These are phyloP conservation scores for Spilarctia lutea DNA, from an alignment of 2,888 invertebrate genomes.

Conservation along the genomic window DNA sequence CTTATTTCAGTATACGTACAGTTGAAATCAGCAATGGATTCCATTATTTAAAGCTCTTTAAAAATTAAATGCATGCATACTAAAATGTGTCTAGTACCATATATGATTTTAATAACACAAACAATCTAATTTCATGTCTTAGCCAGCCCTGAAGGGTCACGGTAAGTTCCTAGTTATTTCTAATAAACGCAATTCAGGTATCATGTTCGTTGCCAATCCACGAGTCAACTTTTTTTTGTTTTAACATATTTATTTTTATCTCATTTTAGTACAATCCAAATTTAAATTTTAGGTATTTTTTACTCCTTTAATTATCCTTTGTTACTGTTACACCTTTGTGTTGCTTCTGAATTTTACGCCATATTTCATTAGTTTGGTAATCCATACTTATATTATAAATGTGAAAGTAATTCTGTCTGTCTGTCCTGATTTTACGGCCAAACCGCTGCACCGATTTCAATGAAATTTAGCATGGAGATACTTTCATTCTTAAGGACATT, in stretches of 20 bases:
- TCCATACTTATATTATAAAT: too few species aligned
- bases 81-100: too few species aligned
- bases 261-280: neutral
- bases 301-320: neutral
- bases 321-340: neutral
- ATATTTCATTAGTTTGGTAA: neutral
- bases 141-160: constrained; percentile 61
- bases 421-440: too few species aligned
- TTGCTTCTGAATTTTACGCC: neutral
- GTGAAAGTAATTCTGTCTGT: too few species aligned
- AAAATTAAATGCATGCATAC: too few species aligned
- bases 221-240: neutral
- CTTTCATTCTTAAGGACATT: too few species aligned
- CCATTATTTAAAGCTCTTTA: too few species aligned
- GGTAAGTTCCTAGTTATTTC: constrained; percentile 43
- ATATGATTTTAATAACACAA: neutral
- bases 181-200: neutral
- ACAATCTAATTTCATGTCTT: constrained; percentile 8
- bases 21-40: neutral
- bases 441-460: too few species aligned
- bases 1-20: neutral
- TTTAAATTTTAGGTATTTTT: neutral
- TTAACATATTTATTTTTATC: neutral
- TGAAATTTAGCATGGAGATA: too few species aligned
- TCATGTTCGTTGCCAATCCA: neutral